Evolutionary conservation across 2,888 invertebrate genomes (phyloP).

Genomic region (Glomeris marginata): DNA sequence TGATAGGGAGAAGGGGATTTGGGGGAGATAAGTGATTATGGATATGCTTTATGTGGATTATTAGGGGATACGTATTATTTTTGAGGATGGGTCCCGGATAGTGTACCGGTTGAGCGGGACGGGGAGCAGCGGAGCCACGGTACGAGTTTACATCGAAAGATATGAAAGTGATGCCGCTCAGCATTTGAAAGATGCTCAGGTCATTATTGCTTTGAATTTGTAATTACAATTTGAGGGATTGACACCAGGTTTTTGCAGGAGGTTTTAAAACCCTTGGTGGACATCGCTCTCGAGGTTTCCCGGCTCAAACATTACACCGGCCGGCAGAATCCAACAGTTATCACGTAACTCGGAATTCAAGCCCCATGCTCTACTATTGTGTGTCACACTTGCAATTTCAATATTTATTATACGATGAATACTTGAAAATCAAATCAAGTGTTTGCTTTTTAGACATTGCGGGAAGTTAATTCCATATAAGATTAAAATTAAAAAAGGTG

Average conservation of each 20-base stretch:
- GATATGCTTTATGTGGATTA: slow-evolving; percentile 7
- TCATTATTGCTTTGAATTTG: slow-evolving; percentile 18
- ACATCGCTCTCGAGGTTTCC: slow-evolving; percentile 71
- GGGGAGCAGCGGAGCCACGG: slow-evolving; percentile 94
- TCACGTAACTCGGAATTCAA: too few relatives aligned
- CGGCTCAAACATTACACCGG: slow-evolving; percentile 72
- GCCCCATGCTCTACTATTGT: too few relatives aligned
- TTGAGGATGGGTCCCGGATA: slow-evolving; percentile 86
- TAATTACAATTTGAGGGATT: neutral
- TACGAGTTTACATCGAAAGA: slow-evolving; percentile 88
- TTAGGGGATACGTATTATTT: slow-evolving; percentile 82
- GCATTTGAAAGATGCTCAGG: slow-evolving; percentile 34
- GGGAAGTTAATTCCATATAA: too few relatives aligned
- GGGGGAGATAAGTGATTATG: neutral
- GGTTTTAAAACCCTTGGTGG: slow-evolving; percentile 72
- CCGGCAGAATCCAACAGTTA: slow-evolving; percentile 82
- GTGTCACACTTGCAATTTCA: too few relatives aligned
- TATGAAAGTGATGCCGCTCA: slow-evolving; percentile 55
- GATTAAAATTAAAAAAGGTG: too few relatives aligned
- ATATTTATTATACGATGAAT: too few relatives aligned
- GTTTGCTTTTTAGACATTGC: too few relatives aligned
- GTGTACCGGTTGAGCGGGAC: slow-evolving; percentile 93
- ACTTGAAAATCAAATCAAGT: too few relatives aligned
- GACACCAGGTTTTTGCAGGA: slow-evolving; percentile 27
- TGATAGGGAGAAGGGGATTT: too few relatives aligned